Conservation (phyloP, 2,113 vertebrate genomes). For the Capreolus pygargus region DNA sequence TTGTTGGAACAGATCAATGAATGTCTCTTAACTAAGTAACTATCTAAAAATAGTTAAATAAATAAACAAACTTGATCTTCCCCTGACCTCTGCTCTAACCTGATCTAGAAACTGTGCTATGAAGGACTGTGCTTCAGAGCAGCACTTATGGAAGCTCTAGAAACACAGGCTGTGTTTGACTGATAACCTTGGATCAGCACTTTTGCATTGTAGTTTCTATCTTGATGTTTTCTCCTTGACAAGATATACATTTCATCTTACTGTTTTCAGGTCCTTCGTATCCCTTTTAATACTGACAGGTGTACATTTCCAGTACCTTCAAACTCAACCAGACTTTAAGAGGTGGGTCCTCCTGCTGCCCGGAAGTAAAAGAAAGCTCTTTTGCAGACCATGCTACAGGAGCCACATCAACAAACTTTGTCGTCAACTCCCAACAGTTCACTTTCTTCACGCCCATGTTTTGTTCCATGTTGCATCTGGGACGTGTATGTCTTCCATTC, state of each 20-base stretch:
- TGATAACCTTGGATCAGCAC: background rate
- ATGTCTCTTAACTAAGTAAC: background rate
- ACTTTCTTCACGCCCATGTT: background rate
- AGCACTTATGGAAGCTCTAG: background rate
- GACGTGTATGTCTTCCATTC: background rate
- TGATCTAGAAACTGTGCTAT: background rate
- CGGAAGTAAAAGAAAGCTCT: background rate
- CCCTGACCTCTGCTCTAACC: background rate
- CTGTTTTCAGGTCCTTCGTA: background rate
- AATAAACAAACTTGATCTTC: background rate
- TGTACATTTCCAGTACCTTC: background rate
- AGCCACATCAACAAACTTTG: background rate
- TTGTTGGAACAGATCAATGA: background rate
- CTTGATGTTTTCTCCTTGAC: background rate
- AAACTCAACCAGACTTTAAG: background rate
- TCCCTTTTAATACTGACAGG: background rate
- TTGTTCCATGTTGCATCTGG: background rate
- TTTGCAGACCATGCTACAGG: background rate
- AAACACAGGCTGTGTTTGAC: background rate
- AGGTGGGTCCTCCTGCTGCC: background rate
- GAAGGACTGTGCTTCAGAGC: background rate
- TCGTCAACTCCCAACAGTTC: background rate
- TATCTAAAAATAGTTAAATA: background rate
- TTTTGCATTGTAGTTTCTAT: background rate
- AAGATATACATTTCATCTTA: background rate